A percentile compares a stretch with the other conserved stretches of the same genome.
These are phyloP conservation scores for Tetrapedia diversipes DNA, from an alignment of 2,888 invertebrate species.

Conservation along the genomic window DNA sequence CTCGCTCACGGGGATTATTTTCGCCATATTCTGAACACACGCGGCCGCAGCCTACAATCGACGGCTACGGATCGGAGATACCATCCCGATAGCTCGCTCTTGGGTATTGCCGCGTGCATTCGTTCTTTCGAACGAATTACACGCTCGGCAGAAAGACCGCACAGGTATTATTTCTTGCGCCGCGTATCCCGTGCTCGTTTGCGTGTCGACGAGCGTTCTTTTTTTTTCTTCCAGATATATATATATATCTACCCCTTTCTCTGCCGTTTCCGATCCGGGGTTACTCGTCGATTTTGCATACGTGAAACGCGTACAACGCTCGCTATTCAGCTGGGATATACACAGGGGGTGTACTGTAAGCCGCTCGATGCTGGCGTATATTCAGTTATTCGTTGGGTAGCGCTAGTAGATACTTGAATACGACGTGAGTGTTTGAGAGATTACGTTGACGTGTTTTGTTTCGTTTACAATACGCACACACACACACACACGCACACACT, in stretches of 20 bases:
- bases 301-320: background rate
- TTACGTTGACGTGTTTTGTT: too few relatives aligned
- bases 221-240: too few relatives aligned
- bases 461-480: too few relatives aligned
- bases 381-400: too few relatives aligned
- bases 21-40: constrained; percentile 47
- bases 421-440: too few relatives aligned
- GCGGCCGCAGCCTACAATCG: constrained; percentile 42
- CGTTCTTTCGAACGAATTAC: constrained; percentile 33
- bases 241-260: too few relatives aligned
- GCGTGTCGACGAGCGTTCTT: constrained; percentile 2
- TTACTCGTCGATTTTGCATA: background rate
- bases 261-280: too few relatives aligned
- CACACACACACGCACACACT: too few relatives aligned
- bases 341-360: too few relatives aligned
- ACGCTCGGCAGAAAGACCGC: constrained; percentile 22
- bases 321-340: background rate
- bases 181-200: background rate
- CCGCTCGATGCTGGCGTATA: too few relatives aligned
- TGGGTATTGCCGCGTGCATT: constrained; percentile 8
- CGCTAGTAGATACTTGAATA: too few relatives aligned
- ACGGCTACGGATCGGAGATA: constrained; percentile 47
- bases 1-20: constrained; percentile 63
- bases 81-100: constrained; percentile 17
- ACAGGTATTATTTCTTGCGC: constrained; percentile 19